Conservation (phyloP, 2,888 invertebrate species). For the Drosophila prolongata region DNA sequence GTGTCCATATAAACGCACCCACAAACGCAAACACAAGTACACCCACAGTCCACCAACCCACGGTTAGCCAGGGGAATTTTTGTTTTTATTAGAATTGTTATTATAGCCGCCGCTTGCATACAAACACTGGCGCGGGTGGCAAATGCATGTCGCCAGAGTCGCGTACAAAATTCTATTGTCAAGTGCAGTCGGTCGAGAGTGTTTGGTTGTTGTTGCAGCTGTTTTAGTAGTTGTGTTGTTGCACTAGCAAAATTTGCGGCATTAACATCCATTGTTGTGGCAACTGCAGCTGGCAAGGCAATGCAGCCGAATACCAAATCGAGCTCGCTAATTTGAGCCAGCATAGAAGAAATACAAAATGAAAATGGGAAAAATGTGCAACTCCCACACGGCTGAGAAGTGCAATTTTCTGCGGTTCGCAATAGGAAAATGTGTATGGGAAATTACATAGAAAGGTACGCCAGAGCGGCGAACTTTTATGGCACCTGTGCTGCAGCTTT, state of each 20-base stretch:
- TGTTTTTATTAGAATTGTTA: slow-evolving; percentile 68
- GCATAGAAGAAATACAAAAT: slow-evolving; percentile 6
- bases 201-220: slow-evolving; percentile 36
- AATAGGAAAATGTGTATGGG: slow-evolving; percentile 45
- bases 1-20: slow-evolving; percentile 22
- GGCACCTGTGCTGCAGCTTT: slow-evolving; percentile 50
- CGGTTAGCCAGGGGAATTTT: slow-evolving; percentile 55
- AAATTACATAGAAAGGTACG: slow-evolving; percentile 45
- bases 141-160: slow-evolving; percentile 44
- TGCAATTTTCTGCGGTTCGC: slow-evolving; percentile 39
- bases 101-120: slow-evolving; percentile 49
- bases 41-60: slow-evolving; percentile 4
- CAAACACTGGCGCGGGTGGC: slow-evolving; percentile 5
- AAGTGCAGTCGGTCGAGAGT: slow-evolving; percentile 68
- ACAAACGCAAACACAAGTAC: slow-evolving; percentile 20
- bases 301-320: slow-evolving; percentile 46
- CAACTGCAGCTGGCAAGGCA: slow-evolving; percentile 28
- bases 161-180: slow-evolving; percentile 67
- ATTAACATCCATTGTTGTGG: slow-evolving; percentile 29
- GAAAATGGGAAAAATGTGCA: slow-evolving; percentile 30
- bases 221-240: slow-evolving; percentile 49
- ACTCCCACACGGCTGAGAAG: slow-evolving; percentile 37
- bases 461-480: slow-evolving; percentile 8
- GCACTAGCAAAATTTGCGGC: slow-evolving; percentile 51
- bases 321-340: slow-evolving; percentile 58